Evolutionary conservation across 2,888 invertebrate species (phyloP).

Genomic region (Lysandra bellargus): DNA sequence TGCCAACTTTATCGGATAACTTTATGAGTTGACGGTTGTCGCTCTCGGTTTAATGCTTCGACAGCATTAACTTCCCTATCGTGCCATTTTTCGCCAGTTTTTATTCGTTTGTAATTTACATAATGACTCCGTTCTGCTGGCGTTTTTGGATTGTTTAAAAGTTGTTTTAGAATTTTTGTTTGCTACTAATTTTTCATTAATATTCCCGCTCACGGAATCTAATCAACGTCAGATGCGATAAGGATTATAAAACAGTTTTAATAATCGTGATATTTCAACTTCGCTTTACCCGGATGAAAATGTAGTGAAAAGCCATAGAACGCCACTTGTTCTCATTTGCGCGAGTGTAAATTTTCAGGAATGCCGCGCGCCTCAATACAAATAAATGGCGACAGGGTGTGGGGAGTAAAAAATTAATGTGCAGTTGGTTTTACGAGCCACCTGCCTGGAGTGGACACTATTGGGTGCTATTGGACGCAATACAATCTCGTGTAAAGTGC

Average conservation of each 20-base stretch:
- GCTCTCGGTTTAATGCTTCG: slow-evolving; percentile 29
- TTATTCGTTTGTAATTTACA: slow-evolving; percentile 26
- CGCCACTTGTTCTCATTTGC: slow-evolving; percentile 23
- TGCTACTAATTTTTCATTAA: not conserved
- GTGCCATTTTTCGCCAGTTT: slow-evolving; percentile 9
- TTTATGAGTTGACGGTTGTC: slow-evolving; percentile 26
- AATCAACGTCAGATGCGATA: not conserved
- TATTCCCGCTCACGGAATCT: not conserved
- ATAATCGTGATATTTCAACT: slow-evolving; percentile 8
- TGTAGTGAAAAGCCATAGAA: not conserved
- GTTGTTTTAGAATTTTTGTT: slow-evolving; percentile 19
- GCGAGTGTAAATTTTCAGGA: slow-evolving; percentile 39
- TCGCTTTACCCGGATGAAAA: not conserved
- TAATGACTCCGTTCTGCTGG: slow-evolving; percentile 12
- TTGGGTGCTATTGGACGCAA: slow-evolving; percentile 36
- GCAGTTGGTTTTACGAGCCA: slow-evolving; percentile 72
- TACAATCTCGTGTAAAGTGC: not conserved
- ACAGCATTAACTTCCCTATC: slow-evolving; percentile 28
- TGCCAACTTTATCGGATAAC: slow-evolving; percentile 26
- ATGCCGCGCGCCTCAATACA: slow-evolving; percentile 48
- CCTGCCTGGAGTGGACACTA: slow-evolving; percentile 55
- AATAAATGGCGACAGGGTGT: slow-evolving; percentile 59
- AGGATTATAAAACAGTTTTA: not conserved
- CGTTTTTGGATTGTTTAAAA: slow-evolving; percentile 16
- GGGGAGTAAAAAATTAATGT: slow-evolving; percentile 58